Conservation (phyloP, 2,888 invertebrate genomes). For the Eumerus sabulonum region DNA sequence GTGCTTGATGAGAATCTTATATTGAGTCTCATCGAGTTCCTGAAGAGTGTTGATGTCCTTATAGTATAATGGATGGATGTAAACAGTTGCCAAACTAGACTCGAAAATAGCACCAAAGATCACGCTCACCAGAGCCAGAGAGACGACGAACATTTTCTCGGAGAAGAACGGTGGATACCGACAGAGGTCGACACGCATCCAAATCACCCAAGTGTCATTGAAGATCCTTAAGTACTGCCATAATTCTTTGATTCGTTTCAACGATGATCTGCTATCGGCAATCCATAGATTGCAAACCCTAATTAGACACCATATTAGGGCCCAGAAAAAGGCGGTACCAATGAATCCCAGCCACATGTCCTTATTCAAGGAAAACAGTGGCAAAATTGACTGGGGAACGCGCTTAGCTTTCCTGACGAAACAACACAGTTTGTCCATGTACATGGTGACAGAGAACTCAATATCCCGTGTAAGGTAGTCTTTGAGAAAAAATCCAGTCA, state of each 20-base stretch:
- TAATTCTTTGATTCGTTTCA: neutral
- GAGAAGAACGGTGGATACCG: conserved; percentile 76
- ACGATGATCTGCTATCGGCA: neutral
- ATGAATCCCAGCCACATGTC: conserved; percentile 77
- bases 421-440: conserved; percentile 78
- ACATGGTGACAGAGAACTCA: conserved; percentile 76
- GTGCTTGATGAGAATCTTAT: conserved; percentile 77
- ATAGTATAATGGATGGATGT: conserved; percentile 77
- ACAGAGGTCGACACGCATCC: conserved; percentile 75
- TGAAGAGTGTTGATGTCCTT: conserved; percentile 77
- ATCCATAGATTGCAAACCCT: conserved; percentile 71
- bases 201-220: conserved; percentile 76
- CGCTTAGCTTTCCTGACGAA: conserved; percentile 77
- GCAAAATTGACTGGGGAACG: conserved; percentile 77
- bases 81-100: conserved; percentile 78
- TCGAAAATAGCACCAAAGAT: conserved; percentile 78
- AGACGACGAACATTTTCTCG: conserved; percentile 77
- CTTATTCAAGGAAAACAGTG: conserved; percentile 75
- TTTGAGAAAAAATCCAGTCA: conserved; percentile 78
- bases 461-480: conserved; percentile 76
- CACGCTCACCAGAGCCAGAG: conserved; percentile 77
- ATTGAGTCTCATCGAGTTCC: conserved; percentile 75
- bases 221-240: conserved; percentile 72
- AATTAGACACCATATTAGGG: conserved; percentile 74
- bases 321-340: conserved; percentile 71